Conservation (phyloP, 2,113 vertebrate species). For the Sarotherodon lohbergeri region DNA sequence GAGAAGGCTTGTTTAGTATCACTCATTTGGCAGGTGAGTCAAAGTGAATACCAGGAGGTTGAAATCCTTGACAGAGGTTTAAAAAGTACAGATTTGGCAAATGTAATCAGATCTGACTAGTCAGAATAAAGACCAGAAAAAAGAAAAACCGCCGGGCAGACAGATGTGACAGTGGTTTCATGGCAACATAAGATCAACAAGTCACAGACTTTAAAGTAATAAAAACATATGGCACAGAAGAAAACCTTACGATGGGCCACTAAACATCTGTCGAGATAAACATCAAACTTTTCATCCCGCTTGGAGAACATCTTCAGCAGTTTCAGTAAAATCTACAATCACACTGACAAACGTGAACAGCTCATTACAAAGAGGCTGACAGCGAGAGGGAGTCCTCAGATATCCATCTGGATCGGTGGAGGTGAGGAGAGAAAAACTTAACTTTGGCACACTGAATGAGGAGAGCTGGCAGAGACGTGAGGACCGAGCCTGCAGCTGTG, state of each 20-base stretch:
- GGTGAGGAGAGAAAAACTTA: constrained; percentile 56
- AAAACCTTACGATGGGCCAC: constrained; percentile 26
- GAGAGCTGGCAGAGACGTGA: constrained; percentile 33
- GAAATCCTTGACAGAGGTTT: background rate
- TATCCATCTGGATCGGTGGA: background rate
- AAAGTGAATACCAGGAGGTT: constrained; percentile 1
- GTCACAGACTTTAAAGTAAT: background rate
- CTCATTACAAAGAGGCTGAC: constrained; percentile 13
- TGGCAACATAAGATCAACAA: background rate
- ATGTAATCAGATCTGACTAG: constrained; percentile 7
- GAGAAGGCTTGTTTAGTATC: constrained; percentile 9
- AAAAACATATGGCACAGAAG: constrained; percentile 4
- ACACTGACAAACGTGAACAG: constrained; percentile 39
- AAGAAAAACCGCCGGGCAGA: background rate
- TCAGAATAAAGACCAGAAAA: background rate
- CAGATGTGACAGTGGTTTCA: constrained; percentile 13
- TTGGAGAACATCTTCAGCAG: background rate
- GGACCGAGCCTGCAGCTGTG: constrained; percentile 36
- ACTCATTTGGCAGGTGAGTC: constrained; percentile 42
- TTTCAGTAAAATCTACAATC: constrained; percentile 42
- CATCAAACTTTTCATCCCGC: background rate
- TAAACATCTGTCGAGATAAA: constrained; percentile 1
- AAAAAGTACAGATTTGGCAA: constrained; percentile 49
- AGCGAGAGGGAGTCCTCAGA: constrained; percentile 4
- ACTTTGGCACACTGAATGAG: constrained; percentile 74